Evolutionary conservation across 1,140 invertebrate species (phyloP).

Genomic region (Telenomus remus): DNA sequence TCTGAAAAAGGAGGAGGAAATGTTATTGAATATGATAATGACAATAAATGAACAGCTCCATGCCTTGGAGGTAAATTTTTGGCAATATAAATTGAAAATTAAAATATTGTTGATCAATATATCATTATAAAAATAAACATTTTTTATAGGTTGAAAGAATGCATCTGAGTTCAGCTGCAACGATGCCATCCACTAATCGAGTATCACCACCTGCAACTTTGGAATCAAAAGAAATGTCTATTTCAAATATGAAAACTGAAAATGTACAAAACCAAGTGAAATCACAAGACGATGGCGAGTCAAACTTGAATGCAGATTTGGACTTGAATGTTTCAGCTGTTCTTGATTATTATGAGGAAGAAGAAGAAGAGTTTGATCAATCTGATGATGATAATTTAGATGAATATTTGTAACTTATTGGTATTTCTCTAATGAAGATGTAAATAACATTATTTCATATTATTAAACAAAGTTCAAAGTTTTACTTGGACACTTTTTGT

Average conservation of each 20-base stretch:
- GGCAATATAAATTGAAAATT: neutral
- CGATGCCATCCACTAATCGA: neutral
- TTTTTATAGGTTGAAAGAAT: conserved; percentile 66
- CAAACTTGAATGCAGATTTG: conserved; percentile 25
- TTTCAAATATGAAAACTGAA: conserved; percentile 14
- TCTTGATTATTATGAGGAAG: conserved; percentile 55
- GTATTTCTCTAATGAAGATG: neutral
- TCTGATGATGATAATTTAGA: conserved; percentile 54
- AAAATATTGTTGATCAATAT: too few relatives aligned
- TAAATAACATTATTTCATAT: conserved; percentile 5
- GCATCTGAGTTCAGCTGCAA: conserved; percentile 55
- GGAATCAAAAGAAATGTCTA: neutral
- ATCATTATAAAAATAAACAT: neutral
- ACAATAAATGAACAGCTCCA: conserved; percentile 66
- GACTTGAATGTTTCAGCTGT: conserved; percentile 46
- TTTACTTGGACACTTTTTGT: too few relatives aligned
- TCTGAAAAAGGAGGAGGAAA: conserved; percentile 59
- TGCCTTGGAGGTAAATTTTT: conserved; percentile 61
- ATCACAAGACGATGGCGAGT: conserved; percentile 24
- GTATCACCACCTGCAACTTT: neutral
- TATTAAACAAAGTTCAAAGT: too few relatives aligned
- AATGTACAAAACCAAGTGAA: neutral
- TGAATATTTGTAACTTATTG: conserved; percentile 9
- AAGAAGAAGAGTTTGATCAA: conserved; percentile 56
- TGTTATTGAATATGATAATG: conserved; percentile 57